Base-by-base conservation (phyloP, 1,140 invertebrate species). In the Lucilia sericata region DNA sequence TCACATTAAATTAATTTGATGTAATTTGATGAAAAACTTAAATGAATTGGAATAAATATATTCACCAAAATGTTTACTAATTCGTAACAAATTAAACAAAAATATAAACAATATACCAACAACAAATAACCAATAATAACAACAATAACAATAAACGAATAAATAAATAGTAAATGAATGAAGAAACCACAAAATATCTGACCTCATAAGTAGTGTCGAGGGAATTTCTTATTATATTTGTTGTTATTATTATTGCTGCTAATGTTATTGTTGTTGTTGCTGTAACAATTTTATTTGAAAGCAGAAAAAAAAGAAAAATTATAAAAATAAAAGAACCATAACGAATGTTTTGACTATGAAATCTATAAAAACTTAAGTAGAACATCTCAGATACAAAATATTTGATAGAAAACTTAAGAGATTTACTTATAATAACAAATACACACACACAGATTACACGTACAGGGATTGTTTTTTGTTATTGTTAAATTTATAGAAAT, bases 191-290 rank as follows among this genome's bases (percentile, higher is more conserved):
- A 36, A 76, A n/a, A 47, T 17, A 76, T 76, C 51, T 76, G 74
- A 76, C 74, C 74, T 76, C 74, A 76, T 76, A 76, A 76, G 74
- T 76, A 76, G 74, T 42, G 34, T 76, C 74, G 74, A 76, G 74
- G 74, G 74, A 76, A 76, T 76, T 76, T 76, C 42, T 76, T 76
- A 76, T 76, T 76, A 36, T 42, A 8, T 42, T 42, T 42, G 42
- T 42, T 42, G 42, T 42, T 42, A 42, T 42, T 42, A 42, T 42
- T 42, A 42, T 42, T 42, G 42, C 5, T 42, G 42, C 42, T 42
- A 42, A 42, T 42, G 42, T 42, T 42, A 5, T 42, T 42, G 42
- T 10, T 42, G 42, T 42, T 42, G 42, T 42, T 42, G 5, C 10
- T 42, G 42, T 42, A 42, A 8, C 42, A 42, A 42, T 42, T 30